These are phyloP conservation scores for Threskiornis aethiopicus DNA, from an alignment of 2,797 vertebrate species.

Conservation along the genomic window DNA sequence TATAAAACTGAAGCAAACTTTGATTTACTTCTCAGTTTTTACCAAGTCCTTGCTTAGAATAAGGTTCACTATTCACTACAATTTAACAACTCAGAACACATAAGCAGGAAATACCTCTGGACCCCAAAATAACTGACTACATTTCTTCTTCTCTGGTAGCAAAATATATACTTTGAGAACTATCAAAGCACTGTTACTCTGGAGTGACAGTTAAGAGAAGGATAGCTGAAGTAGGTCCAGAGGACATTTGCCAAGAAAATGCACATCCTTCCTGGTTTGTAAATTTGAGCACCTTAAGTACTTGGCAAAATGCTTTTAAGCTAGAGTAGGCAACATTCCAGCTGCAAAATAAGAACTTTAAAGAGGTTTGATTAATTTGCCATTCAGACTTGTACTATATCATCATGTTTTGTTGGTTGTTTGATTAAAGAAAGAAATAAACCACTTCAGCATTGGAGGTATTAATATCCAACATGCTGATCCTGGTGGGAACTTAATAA, in stretches of 20 bases:
- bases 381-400: background rate
- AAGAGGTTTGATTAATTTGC: conserved; percentile 31
- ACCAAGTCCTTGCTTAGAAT: background rate
- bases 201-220: background rate
- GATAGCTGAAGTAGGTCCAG: background rate
- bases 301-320: background rate
- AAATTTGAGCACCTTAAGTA: conserved; percentile 15
- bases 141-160: background rate
- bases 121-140: background rate
- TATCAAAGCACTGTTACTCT: background rate
- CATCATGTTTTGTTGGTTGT: conserved; percentile 11
- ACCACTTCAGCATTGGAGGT: background rate
- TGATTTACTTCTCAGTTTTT: background rate
- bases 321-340: background rate
- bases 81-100: background rate
- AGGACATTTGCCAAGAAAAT: background rate
- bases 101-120: background rate
- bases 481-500: background rate
- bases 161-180: background rate
- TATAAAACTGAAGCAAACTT: background rate
- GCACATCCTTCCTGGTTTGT: background rate
- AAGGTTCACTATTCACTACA: background rate
- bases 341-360: conserved; percentile 23
- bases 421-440: conserved; percentile 44
- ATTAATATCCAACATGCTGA: background rate